phyloP scores from a whole-genome alignment of 2,888 invertebrate genomes.

The Drosophila phalerata region DNA sequence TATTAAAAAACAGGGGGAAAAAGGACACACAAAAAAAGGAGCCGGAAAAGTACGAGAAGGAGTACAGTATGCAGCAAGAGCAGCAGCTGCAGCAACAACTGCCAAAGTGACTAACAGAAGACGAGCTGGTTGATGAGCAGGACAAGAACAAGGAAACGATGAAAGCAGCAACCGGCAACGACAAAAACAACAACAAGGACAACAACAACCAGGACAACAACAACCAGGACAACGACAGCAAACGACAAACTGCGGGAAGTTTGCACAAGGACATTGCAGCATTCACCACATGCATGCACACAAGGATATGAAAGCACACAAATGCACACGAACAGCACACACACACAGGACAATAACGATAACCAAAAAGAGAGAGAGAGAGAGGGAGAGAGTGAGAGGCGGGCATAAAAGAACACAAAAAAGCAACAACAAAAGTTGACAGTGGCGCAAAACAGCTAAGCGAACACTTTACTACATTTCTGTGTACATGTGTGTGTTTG shows the following conservation, averaged over 20 bases:
- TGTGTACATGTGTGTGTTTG: constrained; percentile 3
- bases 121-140: constrained; percentile 13
- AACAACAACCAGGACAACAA: constrained; percentile 17
- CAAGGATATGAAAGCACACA: constrained; percentile 72
- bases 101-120: constrained; percentile 54
- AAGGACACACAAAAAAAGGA: constrained; percentile 3
- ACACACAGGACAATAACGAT: constrained; percentile 35
- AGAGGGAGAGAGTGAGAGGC: constrained; percentile 21
- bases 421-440: constrained; percentile 64
- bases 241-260: constrained; percentile 78
- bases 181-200: constrained; percentile 21
- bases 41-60: constrained; percentile 31
- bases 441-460: constrained; percentile 69
- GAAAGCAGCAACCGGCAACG: constrained; percentile 36
- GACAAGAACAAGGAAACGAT: constrained; percentile 57
- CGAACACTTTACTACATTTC: constrained; percentile 43
- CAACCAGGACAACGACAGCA: constrained; percentile 39
- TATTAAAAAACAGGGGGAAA: constrained; percentile 51
- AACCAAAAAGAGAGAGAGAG: constrained; percentile 14
- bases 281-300: constrained; percentile 80
- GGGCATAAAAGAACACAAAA: constrained; percentile 51
- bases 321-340: constrained; percentile 32
- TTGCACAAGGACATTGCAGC: constrained; percentile 81
- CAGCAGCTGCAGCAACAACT: constrained; percentile 48
- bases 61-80: constrained; percentile 48